phyloP scores from a whole-genome alignment of 2,888 invertebrate species.

The Erebia ligea region DNA sequence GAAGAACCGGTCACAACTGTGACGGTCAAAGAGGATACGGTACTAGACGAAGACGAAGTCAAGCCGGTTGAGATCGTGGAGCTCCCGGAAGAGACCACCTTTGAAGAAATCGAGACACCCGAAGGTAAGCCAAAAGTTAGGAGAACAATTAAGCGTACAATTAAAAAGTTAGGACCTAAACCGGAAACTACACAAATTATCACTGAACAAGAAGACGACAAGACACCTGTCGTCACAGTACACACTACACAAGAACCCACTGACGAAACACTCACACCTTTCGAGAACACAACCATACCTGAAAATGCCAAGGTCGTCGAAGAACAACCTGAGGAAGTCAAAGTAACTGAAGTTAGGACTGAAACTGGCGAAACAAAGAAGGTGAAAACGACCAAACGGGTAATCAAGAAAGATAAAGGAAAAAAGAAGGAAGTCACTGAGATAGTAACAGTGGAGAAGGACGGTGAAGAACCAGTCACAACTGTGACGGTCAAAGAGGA shows the following conservation, averaged over 20 bases:
- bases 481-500: constrained; percentile 35
- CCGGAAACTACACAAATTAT: no score
- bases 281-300: not conserved
- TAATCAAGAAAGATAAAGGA: constrained; percentile 48
- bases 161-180: no score
- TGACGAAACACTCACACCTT: not conserved
- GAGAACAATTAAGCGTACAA: no score
- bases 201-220: not conserved
- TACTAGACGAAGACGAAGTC: no score
- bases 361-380: constrained; percentile 30
- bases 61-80: no score
- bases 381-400: constrained; percentile 54
- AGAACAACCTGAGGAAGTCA: not conserved
- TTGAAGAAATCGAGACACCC: no score
- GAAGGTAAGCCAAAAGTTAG: no score
- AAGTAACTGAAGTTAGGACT: not conserved
- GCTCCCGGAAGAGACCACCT: no score
- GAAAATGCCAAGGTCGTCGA: not conserved
- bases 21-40: not conserved
- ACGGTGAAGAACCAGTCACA: not conserved
- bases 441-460: constrained; percentile 41
- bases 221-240: not conserved
- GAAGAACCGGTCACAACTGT: no score
- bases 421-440: constrained; percentile 43
- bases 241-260: not conserved